Base-by-base conservation (phyloP, 2,113 vertebrate genomes). In the Actenoides hombroni region DNA sequence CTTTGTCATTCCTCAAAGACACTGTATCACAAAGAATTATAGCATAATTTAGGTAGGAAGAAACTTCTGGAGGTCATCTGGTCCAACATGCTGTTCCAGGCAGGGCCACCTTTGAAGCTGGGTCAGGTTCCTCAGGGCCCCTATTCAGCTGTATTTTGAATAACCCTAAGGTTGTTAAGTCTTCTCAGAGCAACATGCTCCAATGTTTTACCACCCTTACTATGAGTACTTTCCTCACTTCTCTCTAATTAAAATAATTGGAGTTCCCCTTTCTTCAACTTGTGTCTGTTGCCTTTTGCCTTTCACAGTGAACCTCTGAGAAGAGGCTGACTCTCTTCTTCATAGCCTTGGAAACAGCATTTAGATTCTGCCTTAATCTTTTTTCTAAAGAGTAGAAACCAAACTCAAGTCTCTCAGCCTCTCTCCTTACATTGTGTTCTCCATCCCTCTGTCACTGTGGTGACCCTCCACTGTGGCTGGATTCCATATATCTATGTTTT, bases 1-100 rank as follows among this genome's bases (percentile, higher is more conserved):
- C 81, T 94, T 92, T 95, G 74, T 92, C 53, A 86, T 95, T 95
- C 73, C 48, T 95, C 46, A 71, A 73, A 92, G 65, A 57, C 4
- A 7, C 33, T 24, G 40, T 67, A 63, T 86, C 39, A 31, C 49
- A 60, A 83, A 51, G 60, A 92, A 75, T 65, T 71, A 82, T 1
- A 48, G 64, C 84, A 68, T 88, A 78, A 78, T 78, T 84, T 61
- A 44, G 29, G 39, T 59, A 61, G 57, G 35, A 73, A 51, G 53
- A 35, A 79, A 16, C 23, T 94, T 78, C 4, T 71, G 83, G 86
- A 53, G 48, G 53, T 79, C 37, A 2, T 25, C 42, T 82, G 19
- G 29, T 89, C 81, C 69, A 82, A 65, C 28, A 11, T 7, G 4
- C 73, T 68, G 3, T 86, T 71, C 8, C 51, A 63, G 56, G 25